Conservation (phyloP, 2,888 invertebrate genomes). For the Antitype chi region DNA sequence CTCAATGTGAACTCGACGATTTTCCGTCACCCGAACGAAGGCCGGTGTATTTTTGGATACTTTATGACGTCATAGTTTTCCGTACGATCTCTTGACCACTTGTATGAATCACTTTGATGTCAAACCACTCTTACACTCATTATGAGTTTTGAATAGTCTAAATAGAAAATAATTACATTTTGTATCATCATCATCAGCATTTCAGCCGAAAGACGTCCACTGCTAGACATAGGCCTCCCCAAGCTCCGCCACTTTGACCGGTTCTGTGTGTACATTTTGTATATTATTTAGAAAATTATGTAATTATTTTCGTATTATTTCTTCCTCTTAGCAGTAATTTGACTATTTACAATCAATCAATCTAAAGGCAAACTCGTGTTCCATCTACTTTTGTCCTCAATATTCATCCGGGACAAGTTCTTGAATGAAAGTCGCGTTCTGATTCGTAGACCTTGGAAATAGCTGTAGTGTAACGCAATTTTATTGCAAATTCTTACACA, state of each 20-base stretch:
- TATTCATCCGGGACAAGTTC: slow-evolving; percentile 19
- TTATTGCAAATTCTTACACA: slow-evolving; percentile 29
- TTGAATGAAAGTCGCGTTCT: slow-evolving; percentile 20
- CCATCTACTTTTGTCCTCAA: neutral
- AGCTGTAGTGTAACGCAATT: slow-evolving; percentile 22
- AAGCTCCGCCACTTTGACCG: no score
- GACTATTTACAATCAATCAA: neutral
- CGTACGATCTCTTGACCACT: slow-evolving; percentile 75
- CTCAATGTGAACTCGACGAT: slow-evolving; percentile 77
- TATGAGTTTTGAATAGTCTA: slow-evolving; percentile 39
- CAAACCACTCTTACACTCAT: slow-evolving; percentile 49
- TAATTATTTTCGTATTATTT: slow-evolving; percentile 1
- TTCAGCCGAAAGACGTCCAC: no score
- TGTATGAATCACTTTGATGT: slow-evolving; percentile 65
- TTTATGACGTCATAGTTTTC: slow-evolving; percentile 81
- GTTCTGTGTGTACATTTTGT: slow-evolving; percentile 9
- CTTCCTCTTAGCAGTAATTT: neutral
- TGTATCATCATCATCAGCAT: no score
- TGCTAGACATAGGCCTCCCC: no score
- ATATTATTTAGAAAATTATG: neutral
- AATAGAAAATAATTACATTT: slow-evolving; percentile 20
- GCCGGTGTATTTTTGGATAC: slow-evolving; percentile 81
- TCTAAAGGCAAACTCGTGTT: neutral
- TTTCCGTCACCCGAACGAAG: slow-evolving; percentile 84
- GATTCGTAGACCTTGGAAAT: slow-evolving; percentile 29